Evolutionary conservation across 92 coral and sea anemone species (phyloP).

Genomic region (Umimayanthus chanpuru): DNA sequence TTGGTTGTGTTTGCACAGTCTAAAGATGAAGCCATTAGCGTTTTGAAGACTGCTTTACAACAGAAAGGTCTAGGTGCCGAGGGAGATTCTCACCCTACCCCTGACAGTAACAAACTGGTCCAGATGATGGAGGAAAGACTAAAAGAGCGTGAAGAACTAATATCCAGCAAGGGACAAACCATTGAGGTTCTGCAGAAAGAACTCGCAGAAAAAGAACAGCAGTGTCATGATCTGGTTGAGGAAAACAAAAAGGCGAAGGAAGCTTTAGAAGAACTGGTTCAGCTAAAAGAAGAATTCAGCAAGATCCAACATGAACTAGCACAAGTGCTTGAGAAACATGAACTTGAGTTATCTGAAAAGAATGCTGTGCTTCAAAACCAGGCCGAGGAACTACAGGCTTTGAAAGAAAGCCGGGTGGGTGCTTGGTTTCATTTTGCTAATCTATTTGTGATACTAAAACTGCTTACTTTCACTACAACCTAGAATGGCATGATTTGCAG

Average conservation of each 20-base stretch:
- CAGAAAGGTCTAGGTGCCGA: constrained; percentile 86
- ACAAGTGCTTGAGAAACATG: constrained; percentile 72
- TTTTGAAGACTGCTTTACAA: constrained; percentile 86
- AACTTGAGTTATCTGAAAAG: constrained; percentile 39
- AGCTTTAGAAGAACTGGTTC: constrained; percentile 41
- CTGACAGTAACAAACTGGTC: constrained; percentile 79
- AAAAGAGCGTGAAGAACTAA: constrained; percentile 75
- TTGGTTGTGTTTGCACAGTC: constrained; percentile 62
- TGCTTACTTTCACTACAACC: no score
- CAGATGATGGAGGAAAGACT: constrained; percentile 84
- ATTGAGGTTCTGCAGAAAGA: constrained; percentile 63
- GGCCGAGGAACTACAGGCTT: constrained; percentile 21
- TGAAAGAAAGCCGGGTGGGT: not conserved
- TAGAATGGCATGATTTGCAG: no score
- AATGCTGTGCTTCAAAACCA: constrained; percentile 1
- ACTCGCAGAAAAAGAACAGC: constrained; percentile 55
- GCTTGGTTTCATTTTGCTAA: not conserved
- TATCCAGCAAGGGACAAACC: constrained; percentile 57
- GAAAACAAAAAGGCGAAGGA: constrained; percentile 22
- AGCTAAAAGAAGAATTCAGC: constrained; percentile 38
- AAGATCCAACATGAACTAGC: not conserved
- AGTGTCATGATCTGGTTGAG: constrained; percentile 29
- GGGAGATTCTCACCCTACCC: constrained; percentile 52
- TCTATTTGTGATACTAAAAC: no score
- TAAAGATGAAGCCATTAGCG: constrained; percentile 95